Percentiles rank a stretch among this genome's conserved stretches.
Conservation (phyloP, 2,888 invertebrate species). For the Eueremaeus valkanovi region DNA sequence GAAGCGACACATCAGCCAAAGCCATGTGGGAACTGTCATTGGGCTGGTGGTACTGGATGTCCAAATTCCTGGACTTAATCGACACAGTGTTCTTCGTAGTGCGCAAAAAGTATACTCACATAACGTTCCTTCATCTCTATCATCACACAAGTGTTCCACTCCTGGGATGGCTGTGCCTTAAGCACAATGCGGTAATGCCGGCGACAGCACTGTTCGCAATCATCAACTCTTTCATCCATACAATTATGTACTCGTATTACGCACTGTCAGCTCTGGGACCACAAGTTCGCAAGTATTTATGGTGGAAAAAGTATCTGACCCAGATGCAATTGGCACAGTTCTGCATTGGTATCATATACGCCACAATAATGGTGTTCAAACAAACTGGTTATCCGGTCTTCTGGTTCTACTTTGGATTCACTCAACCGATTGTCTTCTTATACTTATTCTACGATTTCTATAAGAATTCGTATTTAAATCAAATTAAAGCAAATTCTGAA, state of each 20-base stretch:
- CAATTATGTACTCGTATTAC: conserved; percentile 37
- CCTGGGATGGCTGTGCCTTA: not conserved
- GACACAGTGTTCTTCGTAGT: conserved; percentile 33
- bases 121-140: conserved; percentile 39
- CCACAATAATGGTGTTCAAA: not conserved
- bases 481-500: no score
- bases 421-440: conserved; percentile 35
- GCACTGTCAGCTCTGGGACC: conserved; percentile 34
- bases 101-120: conserved; percentile 29
- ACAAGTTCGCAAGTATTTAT: conserved; percentile 33
- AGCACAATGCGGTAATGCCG: conserved; percentile 26
- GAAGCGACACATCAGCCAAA: not conserved
- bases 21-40: conserved; percentile 18
- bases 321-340: conserved; percentile 38
- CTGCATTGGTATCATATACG: conserved; percentile 20
- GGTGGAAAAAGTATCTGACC: conserved; percentile 40
- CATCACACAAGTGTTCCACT: conserved; percentile 39
- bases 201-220: conserved; percentile 22
- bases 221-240: conserved; percentile 33
- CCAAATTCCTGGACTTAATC: conserved; percentile 28
- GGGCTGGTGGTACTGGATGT: conserved; percentile 36
- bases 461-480: conserved; percentile 19
- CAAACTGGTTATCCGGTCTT: conserved; percentile 39
- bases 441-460: conserved; percentile 36
- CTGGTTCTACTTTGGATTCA: conserved; percentile 33